These are phyloP conservation scores for Cerastis rubricosa DNA, from an alignment of 2,888 invertebrate species.

Conservation along the genomic window DNA sequence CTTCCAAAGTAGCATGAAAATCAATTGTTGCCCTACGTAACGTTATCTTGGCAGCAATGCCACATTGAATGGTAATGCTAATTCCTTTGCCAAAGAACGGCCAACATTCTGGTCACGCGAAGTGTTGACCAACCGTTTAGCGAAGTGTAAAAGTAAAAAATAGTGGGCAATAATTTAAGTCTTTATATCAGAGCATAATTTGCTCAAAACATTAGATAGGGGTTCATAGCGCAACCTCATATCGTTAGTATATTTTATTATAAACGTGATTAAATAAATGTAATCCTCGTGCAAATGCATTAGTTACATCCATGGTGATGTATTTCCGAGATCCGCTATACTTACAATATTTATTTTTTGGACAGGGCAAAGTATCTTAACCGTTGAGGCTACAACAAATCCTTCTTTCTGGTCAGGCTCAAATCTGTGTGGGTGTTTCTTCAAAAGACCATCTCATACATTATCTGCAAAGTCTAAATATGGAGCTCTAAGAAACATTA, in stretches of 20 bases:
- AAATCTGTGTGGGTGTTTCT: too few species aligned
- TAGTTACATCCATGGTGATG: neutral
- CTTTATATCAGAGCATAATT: neutral
- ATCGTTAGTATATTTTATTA: neutral
- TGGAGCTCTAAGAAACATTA: too few species aligned
- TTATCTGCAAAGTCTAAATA: too few species aligned
- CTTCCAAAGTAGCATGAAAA: conserved; percentile 30
- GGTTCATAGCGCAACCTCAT: neutral
- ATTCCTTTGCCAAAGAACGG: conserved; percentile 42
- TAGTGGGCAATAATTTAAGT: neutral
- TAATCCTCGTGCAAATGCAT: neutral
- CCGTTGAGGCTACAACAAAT: neutral
- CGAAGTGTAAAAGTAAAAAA: neutral
- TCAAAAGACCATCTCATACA: too few species aligned
- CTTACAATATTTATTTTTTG: neutral
- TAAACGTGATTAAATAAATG: too few species aligned
- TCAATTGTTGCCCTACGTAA: conserved; percentile 40
- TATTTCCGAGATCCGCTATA: neutral
- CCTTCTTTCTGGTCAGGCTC: too few species aligned
- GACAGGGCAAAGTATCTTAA: neutral
- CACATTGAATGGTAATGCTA: conserved; percentile 53
- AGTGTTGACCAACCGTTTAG: conserved; percentile 33
- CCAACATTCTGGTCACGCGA: conserved; percentile 52
- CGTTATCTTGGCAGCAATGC: conserved; percentile 36
- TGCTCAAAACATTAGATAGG: neutral